A percentile compares a stretch with the other conserved stretches of the same genome.
These are phyloP conservation scores for Andricus quercusramuli DNA, from an alignment of 2,888 invertebrate species.

Conservation along the genomic window DNA sequence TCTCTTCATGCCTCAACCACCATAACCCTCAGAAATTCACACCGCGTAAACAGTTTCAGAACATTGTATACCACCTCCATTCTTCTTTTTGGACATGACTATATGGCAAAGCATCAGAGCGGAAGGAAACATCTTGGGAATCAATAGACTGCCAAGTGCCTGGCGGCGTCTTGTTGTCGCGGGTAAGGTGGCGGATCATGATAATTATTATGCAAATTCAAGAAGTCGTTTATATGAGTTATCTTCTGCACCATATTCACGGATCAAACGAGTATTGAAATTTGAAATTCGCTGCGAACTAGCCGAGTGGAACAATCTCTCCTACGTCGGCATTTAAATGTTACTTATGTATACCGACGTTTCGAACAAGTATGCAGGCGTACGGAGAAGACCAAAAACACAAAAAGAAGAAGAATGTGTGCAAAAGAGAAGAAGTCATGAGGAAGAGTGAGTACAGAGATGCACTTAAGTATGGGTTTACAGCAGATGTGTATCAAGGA, in stretches of 20 bases:
- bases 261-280: constrained; percentile 47
- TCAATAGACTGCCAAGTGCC: constrained; percentile 31
- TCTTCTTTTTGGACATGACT: neutral
- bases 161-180: constrained; percentile 30
- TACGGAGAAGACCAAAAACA: constrained; percentile 48
- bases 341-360: constrained; percentile 57
- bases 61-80: neutral
- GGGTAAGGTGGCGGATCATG: neutral
- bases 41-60: constrained; percentile 6
- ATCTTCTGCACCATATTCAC: constrained; percentile 34
- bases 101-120: constrained; percentile 20
- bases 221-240: constrained; percentile 48
- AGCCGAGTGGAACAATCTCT: constrained; percentile 61
- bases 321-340: constrained; percentile 63
- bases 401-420: constrained; percentile 49
- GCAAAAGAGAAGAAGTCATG: constrained; percentile 54
- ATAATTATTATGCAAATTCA: constrained; percentile 65
- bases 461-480: constrained; percentile 69
- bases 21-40: constrained; percentile 11
- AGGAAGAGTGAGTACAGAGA: constrained; percentile 5
- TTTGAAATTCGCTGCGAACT: constrained; percentile 61
- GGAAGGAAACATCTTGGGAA: constrained; percentile 41
- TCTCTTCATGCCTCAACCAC: neutral
- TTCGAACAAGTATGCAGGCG: constrained; percentile 48
- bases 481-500: constrained; percentile 67